Conservation (phyloP, 2,888 invertebrate genomes). For the Eristalis intricaria region DNA sequence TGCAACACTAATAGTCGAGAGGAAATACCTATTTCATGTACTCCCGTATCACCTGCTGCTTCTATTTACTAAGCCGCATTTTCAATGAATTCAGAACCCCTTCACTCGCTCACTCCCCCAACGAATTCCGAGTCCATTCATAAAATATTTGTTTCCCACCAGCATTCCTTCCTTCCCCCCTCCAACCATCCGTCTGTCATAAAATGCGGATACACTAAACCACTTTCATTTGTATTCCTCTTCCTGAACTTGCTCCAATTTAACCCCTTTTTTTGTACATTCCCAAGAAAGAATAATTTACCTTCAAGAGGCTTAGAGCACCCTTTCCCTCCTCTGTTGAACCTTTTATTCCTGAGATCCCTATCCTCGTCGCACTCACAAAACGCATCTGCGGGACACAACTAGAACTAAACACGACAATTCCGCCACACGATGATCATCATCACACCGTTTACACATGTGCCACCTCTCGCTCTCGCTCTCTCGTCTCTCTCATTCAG, state of each 20-base stretch:
- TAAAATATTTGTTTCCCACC: slow-evolving; percentile 4
- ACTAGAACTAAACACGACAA: slow-evolving; percentile 23
- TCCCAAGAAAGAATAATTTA: slow-evolving; percentile 15
- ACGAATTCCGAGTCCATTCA: not conserved
- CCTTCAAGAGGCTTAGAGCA: not conserved
- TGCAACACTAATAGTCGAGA: too few relatives aligned
- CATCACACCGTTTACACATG: slow-evolving; percentile 17
- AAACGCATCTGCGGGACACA: slow-evolving; percentile 16
- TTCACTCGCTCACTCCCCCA: not conserved
- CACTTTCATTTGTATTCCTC: slow-evolving; percentile 4
- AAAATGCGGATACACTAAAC: slow-evolving; percentile 12
- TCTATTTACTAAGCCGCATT: not conserved
- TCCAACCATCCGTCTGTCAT: not conserved
- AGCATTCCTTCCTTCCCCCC: not conserved
- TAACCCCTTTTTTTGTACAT: slow-evolving; percentile 5
- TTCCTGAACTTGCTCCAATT: slow-evolving; percentile 46
- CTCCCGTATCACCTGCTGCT: not conserved
- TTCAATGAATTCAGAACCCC: not conserved
- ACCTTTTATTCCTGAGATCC: not conserved
- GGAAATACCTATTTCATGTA: not conserved
- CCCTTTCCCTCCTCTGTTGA: not conserved
- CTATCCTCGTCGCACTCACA: not conserved
- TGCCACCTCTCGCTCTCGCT: not conserved
- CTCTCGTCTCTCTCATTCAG: not conserved
- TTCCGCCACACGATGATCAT: slow-evolving; percentile 36